These are phyloP conservation scores for Ectemnius continuus DNA, from an alignment of 2,888 invertebrate species.

Conservation along the genomic window DNA sequence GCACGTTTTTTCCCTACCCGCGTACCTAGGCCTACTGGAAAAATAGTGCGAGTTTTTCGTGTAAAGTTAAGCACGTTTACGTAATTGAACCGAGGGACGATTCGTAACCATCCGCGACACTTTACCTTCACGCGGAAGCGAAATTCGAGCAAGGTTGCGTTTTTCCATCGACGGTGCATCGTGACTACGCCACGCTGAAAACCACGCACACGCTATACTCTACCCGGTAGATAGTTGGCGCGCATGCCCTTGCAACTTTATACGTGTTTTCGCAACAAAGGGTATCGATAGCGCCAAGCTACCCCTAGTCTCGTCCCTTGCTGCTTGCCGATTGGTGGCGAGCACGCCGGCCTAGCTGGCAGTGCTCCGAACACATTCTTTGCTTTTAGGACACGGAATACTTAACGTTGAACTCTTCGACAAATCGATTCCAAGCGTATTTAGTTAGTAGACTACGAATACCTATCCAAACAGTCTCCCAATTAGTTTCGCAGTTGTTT, in stretches of 20 bases:
- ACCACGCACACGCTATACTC: constrained; percentile 1
- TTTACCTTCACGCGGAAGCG: background rate
- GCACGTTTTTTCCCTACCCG: constrained; percentile 9
- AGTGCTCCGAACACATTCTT: no score
- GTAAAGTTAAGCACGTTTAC: constrained; percentile 23
- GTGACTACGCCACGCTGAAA: background rate
- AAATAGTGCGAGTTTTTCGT: background rate
- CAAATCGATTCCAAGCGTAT: no score
- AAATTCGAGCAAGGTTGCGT: background rate
- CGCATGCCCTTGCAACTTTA: constrained; percentile 27
- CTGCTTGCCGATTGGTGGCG: no score
- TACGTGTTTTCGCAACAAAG: background rate
- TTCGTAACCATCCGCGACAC: constrained; percentile 7
- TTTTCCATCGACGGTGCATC: background rate
- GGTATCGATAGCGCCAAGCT: constrained; percentile 24
- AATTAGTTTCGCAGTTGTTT: no score
- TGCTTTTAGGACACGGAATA: no score
- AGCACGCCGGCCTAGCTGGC: no score
- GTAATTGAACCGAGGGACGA: constrained; percentile 10
- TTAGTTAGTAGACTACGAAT: no score
- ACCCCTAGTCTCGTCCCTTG: background rate
- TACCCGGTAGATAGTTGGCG: constrained; percentile 1
- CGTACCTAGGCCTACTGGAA: background rate
- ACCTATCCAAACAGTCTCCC: no score
- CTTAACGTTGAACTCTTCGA: no score